Conservation (phyloP, 2,888 invertebrate genomes). For the Heliconius aoede region DNA sequence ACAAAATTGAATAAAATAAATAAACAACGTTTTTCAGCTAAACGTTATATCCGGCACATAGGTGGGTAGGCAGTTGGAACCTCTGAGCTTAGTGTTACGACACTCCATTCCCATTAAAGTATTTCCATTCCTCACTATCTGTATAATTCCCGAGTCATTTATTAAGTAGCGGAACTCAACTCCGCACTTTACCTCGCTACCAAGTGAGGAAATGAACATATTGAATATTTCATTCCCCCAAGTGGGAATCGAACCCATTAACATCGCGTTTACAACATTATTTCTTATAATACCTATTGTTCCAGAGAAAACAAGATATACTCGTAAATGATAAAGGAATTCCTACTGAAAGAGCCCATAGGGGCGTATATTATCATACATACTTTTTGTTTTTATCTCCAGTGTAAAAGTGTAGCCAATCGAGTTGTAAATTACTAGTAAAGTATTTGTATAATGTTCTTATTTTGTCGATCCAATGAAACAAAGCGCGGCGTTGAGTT, state of each 20-base stretch:
- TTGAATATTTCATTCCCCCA: background rate
- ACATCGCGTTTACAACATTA: background rate
- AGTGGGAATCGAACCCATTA: background rate
- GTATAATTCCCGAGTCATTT: no score
- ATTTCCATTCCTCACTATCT: no score
- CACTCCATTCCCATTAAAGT: no score
- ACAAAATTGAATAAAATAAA: no score
- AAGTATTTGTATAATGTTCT: no score
- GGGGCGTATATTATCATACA: conserved; percentile 23
- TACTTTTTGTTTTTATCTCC: conserved; percentile 19
- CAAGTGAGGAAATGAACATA: no score
- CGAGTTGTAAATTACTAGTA: conserved; percentile 1
- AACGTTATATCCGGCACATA: no score
- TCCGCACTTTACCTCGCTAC: no score
- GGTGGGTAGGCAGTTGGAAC: no score
- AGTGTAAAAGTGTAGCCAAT: conserved; percentile 5
- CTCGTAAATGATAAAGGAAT: background rate
- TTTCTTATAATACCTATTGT: background rate
- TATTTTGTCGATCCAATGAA: background rate
- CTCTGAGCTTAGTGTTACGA: no score
- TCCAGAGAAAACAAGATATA: background rate
- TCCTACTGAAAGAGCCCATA: background rate
- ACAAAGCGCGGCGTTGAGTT: background rate
- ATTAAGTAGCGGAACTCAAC: no score
- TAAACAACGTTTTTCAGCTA: no score